Base-by-base conservation (phyloP, 1,140 invertebrate species). In the Wasmannia auropunctata region DNA sequence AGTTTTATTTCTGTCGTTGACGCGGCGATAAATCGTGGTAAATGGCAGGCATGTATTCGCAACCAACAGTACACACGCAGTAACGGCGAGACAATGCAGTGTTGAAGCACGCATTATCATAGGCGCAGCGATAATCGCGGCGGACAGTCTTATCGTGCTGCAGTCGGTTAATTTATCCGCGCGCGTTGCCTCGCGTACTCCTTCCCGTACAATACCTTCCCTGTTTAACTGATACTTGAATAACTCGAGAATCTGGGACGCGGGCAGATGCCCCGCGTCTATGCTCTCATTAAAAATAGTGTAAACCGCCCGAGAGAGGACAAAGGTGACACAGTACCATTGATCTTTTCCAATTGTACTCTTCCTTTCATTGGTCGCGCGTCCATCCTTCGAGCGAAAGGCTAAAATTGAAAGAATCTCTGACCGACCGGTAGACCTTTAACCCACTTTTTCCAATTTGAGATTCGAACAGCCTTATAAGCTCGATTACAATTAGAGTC, bases 1-100 rank as follows among this genome's bases (percentile, higher is more conserved):
- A 11, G 62, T 69, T 80, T 80, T 80, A 80, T 80, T 80, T 69
- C 37, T 40, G 77, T 80, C 62, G 63, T 80, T 80, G 77, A 80
- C 77, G 76, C 77, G 77, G 22, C 31, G n/a, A 22, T 37, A 37
- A 37, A 54, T 80, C 43, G 76, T 31, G 28, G 8, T 43, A 8
- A n/a, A 60, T 28, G 56, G 54, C 37, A 63, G 37, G 10, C 74
- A 5, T 60, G n/a, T n/a, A n/a, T 16, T 34, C 6, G 75, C 40
- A 11, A 25, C 46, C 5, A 37, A 69, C n/a, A n/a, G n/a, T n/a
- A 22, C 34, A n/a, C 22, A 25, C 11, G 5, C 14, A 40, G 5
- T 11, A 37, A 49, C n/a, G 51, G 14, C 2, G 1, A 34, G 51
- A 77, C 75, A 49, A 80, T 79, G 31, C 19, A 63, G 19, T 51